Conservation (phyloP, 2,888 invertebrate genomes). For the Tuta absoluta region DNA sequence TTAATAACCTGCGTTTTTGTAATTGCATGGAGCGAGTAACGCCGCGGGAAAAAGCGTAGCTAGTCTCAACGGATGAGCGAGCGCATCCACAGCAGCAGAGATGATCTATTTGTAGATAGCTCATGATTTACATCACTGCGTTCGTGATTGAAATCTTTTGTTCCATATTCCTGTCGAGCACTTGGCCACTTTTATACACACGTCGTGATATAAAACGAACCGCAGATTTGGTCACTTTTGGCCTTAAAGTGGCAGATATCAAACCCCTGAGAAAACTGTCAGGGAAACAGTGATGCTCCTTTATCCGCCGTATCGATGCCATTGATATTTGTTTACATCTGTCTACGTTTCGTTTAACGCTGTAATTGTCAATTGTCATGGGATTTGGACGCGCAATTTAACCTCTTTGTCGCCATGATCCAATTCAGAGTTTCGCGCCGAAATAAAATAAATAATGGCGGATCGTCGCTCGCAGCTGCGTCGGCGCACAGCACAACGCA, state of each 20-base stretch:
- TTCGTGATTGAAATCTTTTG: conserved; percentile 35
- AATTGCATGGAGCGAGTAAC: conserved; percentile 57
- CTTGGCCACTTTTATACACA: conserved; percentile 14
- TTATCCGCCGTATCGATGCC: conserved; percentile 43
- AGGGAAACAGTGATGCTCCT: conserved; percentile 42
- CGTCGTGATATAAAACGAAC: conserved; percentile 10
- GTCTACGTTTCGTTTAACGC: conserved; percentile 66
- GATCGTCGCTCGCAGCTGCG: conserved; percentile 72
- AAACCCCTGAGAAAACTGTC: conserved; percentile 23
- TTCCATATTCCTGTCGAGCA: conserved; percentile 27
- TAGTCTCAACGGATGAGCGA: conserved; percentile 48
- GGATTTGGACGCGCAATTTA: conserved; percentile 80
- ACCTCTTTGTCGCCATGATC: conserved; percentile 77
- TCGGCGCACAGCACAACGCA: conserved; percentile 62
- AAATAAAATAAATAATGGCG: conserved; percentile 79
- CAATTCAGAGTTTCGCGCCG: conserved; percentile 77
- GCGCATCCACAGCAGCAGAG: conserved; percentile 39
- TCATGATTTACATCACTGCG: conserved; percentile 37
- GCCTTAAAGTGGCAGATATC: neutral
- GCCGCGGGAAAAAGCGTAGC: conserved; percentile 54
- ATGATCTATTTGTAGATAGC: conserved; percentile 54
- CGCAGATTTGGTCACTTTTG: conserved; percentile 1
- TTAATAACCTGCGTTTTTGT: conserved; percentile 49
- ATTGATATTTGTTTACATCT: conserved; percentile 76
- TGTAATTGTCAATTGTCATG: conserved; percentile 69